Percentiles rank a stretch among this genome's conserved stretches.
Evolutionary conservation across 2,797 vertebrate genomes (phyloP).

Genomic region (Taeniopygia guttata): DNA sequence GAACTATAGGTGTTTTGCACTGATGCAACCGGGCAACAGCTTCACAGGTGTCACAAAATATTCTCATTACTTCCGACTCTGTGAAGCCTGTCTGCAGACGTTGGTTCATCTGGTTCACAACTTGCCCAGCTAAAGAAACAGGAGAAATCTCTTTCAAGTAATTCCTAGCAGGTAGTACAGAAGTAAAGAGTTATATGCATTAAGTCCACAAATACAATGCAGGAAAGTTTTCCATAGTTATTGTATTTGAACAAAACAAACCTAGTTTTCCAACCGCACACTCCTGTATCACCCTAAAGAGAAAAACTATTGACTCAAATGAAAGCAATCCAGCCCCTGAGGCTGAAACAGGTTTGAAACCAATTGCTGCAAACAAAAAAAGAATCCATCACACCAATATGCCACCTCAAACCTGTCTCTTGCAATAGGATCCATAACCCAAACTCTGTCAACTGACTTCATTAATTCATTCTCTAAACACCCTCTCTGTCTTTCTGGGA

Average conservation of each 20-base stretch:
- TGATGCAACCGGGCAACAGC: slow-evolving; percentile 95
- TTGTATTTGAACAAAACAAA: neutral
- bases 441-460: neutral
- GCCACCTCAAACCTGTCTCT: neutral
- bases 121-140: slow-evolving; percentile 84
- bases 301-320: neutral
- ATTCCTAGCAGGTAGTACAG: neutral
- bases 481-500: neutral
- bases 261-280: fast-evolving
- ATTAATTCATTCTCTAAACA: neutral
- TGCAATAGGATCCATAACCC: neutral
- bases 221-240: neutral
- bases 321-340: neutral
- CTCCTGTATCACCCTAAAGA: too few species aligned
- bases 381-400: neutral
- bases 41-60: slow-evolving; percentile 95
- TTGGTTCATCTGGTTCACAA: slow-evolving; percentile 99
- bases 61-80: slow-evolving; percentile 87
- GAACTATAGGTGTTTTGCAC: slow-evolving; percentile 95
- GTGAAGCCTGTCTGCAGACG: slow-evolving; percentile 90
- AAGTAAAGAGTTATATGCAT: neutral
- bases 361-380: neutral
- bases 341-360: neutral
- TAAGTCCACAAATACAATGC: neutral
- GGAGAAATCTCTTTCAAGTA: neutral